Evolutionary conservation across 2,797 vertebrate species (phyloP), one percentile per base, ranked within the genome.

Genomic region (Phoeniculus purpureus): DNA sequence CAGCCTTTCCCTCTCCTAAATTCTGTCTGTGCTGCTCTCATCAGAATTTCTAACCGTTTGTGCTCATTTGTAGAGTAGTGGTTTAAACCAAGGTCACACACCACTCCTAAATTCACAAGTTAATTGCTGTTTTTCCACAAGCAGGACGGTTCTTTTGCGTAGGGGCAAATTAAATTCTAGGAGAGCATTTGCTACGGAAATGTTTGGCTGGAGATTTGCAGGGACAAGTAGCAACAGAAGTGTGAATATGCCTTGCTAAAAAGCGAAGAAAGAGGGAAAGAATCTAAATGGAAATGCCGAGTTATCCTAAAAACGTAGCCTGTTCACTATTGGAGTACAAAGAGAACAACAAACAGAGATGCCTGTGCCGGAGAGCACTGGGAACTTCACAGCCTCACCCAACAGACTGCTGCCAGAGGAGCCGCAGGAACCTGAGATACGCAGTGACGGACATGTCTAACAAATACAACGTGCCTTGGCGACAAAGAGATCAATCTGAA

Each of bases 381-480:
- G 55, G 40, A 61, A n/a, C 8, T 50, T 64, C 11, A 37, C 40
- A 70, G 60, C 37, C 31, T 27, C 5, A 0, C 47, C 37, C 0
- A 0, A 21, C n/a, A 6, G 7, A 7, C 50, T 52, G 71, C 21
- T 4, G 2, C 8, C 62, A 27, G 73, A 76, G 66, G 12, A 51
- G 51, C 47, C 8, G 34, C 7, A 22, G 0, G 34, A 5, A 56
- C 1, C 0, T 50, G 29, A 45, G 23, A 51, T 0, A 40, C 4
- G 26, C 37, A 40, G 23, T 7, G 0, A 0, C 2, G 12, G 0
- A 70, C 85, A 67, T 66, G 58, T 79, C 67, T 48, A 64, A 73
- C 13, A 10, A 55, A 37, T n/a, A 58, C 64, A 79, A 51, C 0
- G 0, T 0, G 1, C 47, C 87, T 81, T 67, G 73, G 92, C 84